These are phyloP conservation scores for Drosophila watanabei DNA, from an alignment of 1,140 invertebrate genomes.

Conservation along the genomic window DNA sequence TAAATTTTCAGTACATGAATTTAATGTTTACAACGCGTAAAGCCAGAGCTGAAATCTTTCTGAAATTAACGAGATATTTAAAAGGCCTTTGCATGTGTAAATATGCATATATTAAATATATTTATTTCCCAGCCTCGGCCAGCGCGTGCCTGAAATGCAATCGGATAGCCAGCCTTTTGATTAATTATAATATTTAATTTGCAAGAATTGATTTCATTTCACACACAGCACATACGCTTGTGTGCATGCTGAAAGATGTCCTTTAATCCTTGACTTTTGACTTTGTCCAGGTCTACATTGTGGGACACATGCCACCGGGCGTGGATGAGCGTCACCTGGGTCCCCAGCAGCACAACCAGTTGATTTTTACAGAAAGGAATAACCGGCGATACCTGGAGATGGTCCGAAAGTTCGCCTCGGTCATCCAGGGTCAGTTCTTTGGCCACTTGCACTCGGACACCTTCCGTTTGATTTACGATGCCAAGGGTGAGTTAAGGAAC, in stretches of 20 bases:
- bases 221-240: background rate
- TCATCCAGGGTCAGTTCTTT: conserved; percentile 96
- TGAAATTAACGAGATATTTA: conserved; percentile 41
- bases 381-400: conserved; percentile 90
- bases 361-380: conserved; percentile 88
- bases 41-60: conserved; percentile 8
- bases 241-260: background rate
- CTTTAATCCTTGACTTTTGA: conserved; percentile 22
- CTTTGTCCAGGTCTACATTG: conserved; percentile 92
- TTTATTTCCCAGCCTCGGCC: background rate
- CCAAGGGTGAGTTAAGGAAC: conserved; percentile 87
- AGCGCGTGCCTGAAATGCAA: conserved; percentile 28
- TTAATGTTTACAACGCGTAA: conserved; percentile 20
- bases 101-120: conserved; percentile 19
- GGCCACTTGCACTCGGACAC: conserved; percentile 96
- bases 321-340: conserved; percentile 92
- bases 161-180: conserved; percentile 36
- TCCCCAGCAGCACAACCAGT: conserved; percentile 87
- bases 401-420: conserved; percentile 90
- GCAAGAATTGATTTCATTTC: conserved; percentile 27
- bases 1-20: background rate
- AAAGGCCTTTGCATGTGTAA: conserved; percentile 6
- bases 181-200: conserved; percentile 63
- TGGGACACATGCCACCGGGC: conserved; percentile 95
- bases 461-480: conserved; percentile 93